A percentile compares a stretch with the other conserved stretches of the same genome.
These are phyloP conservation scores for Carassius auratus DNA, from an alignment of 2,113 vertebrate species.

Conservation along the genomic window DNA sequence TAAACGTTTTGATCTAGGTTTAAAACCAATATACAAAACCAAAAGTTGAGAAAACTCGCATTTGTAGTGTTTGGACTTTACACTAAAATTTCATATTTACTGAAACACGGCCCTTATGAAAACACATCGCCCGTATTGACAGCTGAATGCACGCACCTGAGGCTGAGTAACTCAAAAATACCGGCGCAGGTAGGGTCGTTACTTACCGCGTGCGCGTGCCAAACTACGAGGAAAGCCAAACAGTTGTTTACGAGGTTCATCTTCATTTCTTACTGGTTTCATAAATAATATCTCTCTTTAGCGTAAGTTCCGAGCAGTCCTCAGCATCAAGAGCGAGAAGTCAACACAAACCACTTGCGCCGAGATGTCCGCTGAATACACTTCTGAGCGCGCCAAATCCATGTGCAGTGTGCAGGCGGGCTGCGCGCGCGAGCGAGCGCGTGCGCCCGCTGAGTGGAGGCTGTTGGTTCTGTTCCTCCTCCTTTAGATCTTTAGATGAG, in stretches of 20 bases:
- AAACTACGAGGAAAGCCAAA: conserved; percentile 32
- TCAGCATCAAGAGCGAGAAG: not conserved
- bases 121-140: not conserved
- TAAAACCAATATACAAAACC: not conserved
- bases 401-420: not conserved
- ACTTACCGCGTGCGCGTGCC: conserved; percentile 37
- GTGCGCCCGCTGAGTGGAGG: not conserved
- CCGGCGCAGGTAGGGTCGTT: not conserved
- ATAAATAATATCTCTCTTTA: not conserved
- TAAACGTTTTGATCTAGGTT: not conserved
- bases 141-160: not conserved
- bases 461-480: conserved; percentile 15
- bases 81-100: no score
- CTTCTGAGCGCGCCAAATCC: not conserved
- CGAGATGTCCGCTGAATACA: not conserved
- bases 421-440: not conserved
- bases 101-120: not conserved
- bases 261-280: not conserved
- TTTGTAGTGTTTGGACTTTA: not conserved
- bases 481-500: conserved; percentile 8
- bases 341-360: not conserved
- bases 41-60: not conserved
- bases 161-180: not conserved
- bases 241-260: conserved; percentile 25
- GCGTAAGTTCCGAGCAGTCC: not conserved